Percentiles rank a stretch among this genome's conserved stretches.
Conservation (phyloP, 2,797 vertebrate species). For the Erpetoichthys calabaricus region DNA sequence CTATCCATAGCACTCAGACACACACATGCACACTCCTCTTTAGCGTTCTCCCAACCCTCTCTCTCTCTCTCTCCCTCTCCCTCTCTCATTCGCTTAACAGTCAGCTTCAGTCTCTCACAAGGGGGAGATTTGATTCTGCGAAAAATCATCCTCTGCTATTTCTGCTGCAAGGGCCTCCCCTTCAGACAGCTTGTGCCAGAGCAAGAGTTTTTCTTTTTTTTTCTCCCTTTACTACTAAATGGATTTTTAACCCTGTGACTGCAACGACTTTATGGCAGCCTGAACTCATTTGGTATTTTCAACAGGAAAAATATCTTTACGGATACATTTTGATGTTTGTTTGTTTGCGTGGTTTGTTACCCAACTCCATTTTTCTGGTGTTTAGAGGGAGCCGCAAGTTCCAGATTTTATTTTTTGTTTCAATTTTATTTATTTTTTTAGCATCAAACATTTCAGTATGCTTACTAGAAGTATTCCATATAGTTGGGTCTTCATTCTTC, state of each 20-base stretch:
- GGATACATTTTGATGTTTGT: conserved; percentile 4
- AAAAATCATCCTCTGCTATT: conserved; percentile 45
- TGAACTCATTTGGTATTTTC: conserved; percentile 48
- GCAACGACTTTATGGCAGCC: conserved; percentile 48
- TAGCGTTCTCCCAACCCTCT: conserved; percentile 12
- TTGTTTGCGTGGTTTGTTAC: conserved; percentile 2
- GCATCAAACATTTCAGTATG: conserved; percentile 7
- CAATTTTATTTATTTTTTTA: conserved; percentile 17
- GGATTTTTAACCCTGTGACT: conserved; percentile 65
- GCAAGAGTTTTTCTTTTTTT: conserved; percentile 51
- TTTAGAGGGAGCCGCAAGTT: background rate
- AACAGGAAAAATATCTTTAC: conserved; percentile 18
- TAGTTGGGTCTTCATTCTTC: no score
- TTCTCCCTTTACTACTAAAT: conserved; percentile 49
- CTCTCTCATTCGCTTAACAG: conserved; percentile 45
- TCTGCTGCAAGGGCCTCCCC: conserved; percentile 70
- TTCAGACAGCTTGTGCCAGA: conserved; percentile 62
- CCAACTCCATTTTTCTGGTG: conserved; percentile 4
- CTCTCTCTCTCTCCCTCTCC: conserved; percentile 25
- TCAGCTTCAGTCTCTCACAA: conserved; percentile 54
- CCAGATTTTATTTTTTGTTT: conserved; percentile 15
- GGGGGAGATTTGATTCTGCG: conserved; percentile 58
- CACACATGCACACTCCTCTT: conserved; percentile 26
- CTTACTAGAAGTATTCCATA: no score
- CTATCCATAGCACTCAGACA: conserved; percentile 18